These are phyloP conservation scores for Dermolepida albohirtum DNA, from an alignment of 2,888 invertebrate species.

Conservation along the genomic window DNA sequence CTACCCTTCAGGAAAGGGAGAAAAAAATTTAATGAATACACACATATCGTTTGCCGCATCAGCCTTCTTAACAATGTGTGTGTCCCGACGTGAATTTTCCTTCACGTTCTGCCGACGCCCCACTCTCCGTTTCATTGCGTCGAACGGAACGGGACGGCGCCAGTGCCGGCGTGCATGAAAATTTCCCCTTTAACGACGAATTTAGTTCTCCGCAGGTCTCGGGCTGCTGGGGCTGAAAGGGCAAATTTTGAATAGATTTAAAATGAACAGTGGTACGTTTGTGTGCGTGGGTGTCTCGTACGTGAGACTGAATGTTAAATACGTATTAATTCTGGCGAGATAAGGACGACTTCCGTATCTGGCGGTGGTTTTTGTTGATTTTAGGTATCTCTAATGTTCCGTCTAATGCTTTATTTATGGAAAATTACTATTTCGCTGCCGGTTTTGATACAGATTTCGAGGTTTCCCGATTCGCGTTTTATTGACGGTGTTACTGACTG, in stretches of 20 bases:
- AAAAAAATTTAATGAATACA: slow-evolving; percentile 39
- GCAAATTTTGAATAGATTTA: slow-evolving; percentile 46
- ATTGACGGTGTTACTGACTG: slow-evolving; percentile 20
- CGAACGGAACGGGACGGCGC: not conserved
- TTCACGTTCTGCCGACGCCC: not conserved
- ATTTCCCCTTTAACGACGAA: not conserved
- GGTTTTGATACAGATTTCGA: slow-evolving; percentile 37
- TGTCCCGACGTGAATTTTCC: not conserved
- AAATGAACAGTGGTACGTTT: slow-evolving; percentile 42
- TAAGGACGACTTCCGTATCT: slow-evolving; percentile 46
- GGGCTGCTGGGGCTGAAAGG: slow-evolving; percentile 40
- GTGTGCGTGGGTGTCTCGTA: slow-evolving; percentile 32
- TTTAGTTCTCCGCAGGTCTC: slow-evolving; percentile 16
- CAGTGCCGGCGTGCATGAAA: slow-evolving; percentile 5
- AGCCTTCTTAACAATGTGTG: slow-evolving; percentile 41
- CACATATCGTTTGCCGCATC: slow-evolving; percentile 39
- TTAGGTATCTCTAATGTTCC: slow-evolving; percentile 42
- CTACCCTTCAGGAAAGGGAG: slow-evolving; percentile 17
- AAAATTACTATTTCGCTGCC: slow-evolving; percentile 29
- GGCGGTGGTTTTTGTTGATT: slow-evolving; percentile 42
- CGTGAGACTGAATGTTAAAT: slow-evolving; percentile 47
- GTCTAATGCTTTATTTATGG: slow-evolving; percentile 43
- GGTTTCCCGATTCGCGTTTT: slow-evolving; percentile 38
- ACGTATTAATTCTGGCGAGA: slow-evolving; percentile 46
- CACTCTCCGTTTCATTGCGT: not conserved